Evolutionary conservation across 2,888 invertebrate genomes (phyloP), one percentile per base, ranked within the genome.

Genomic region (Perizoma affinitatum): DNA sequence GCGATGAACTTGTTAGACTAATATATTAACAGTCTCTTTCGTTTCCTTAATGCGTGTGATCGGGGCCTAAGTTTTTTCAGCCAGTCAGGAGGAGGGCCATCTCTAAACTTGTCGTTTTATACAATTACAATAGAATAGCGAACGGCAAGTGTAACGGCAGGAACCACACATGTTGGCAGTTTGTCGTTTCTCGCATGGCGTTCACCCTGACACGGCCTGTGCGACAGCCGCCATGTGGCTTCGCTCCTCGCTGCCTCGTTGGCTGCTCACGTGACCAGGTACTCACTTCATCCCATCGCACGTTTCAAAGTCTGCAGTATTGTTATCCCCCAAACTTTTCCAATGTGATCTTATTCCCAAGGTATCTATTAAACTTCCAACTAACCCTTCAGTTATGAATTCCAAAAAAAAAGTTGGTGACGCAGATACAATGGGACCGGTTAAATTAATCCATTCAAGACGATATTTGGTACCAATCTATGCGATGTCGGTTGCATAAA

Each of bases 191-290:
- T 75, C 73, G 74, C 75, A 79, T 77, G 82, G 74, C 75, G 75
- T 82, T 82, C 79, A 78, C 81, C 80, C 82, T 78, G 42, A 35
- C 44, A 76, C 6, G 22, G 40, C 7, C 78, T 68, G 57, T 63
- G 64, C 56, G 60, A 71, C 58, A 42, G 61, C 48, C 76, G 80
- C 82, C 87, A 86, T 86, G 85, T 87, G 87, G 80, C 69, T 75
- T 66, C 65, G 62, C 65, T 38, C 71, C 65, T 38, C 71, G 43
- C 22, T 43, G 46, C 58, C 52, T 55, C 54, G 42, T 75, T 75
- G 73, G 77, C 76, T 72, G 77, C 79, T 82, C 87, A 81, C 82
- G 84, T 86, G 84, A 78, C 78, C 87, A 88, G 87, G 87, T 86
- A 86, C 81, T 81, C 64, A 70, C 73, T 80, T 84, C 84, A 82